phyloP scores from a whole-genome alignment of 2,113 vertebrate genomes.

The Ptychochromis oligacanthus region DNA sequence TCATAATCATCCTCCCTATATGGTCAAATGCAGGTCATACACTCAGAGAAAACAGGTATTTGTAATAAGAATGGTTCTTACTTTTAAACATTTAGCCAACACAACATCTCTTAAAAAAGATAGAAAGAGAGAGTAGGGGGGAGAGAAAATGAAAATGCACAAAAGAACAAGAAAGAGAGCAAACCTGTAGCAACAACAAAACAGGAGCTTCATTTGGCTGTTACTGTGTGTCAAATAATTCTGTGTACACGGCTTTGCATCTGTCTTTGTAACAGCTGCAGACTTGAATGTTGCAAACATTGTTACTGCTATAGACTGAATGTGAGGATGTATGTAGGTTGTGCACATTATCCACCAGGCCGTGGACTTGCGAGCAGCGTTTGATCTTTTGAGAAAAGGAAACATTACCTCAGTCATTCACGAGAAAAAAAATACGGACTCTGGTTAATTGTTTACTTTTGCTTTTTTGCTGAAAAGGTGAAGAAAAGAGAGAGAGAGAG shows the following conservation, averaged over 20 bases:
- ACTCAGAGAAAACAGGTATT: not conserved
- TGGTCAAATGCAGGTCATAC: not conserved
- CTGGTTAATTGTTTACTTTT: constrained; percentile 77
- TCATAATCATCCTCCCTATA: not conserved
- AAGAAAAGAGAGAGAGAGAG: constrained; percentile 53
- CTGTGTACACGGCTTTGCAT: not conserved
- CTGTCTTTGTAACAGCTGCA: not conserved
- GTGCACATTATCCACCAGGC: constrained; percentile 45
- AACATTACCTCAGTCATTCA: constrained; percentile 80
- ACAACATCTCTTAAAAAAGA: too few species aligned
- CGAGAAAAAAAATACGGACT: constrained; percentile 67
- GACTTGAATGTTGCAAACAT: not conserved
- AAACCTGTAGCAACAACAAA: not conserved
- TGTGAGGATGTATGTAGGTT: constrained; percentile 28
- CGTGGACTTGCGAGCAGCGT: constrained; percentile 40
- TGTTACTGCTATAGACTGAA: not conserved
- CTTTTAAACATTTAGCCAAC: not conserved
- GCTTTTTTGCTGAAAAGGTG: constrained; percentile 74
- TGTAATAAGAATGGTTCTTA: not conserved
- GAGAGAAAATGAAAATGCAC: not conserved
- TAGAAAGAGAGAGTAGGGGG: not conserved
- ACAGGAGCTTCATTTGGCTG: not conserved
- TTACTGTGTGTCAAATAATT: not conserved
- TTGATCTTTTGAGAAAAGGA: constrained; percentile 75
- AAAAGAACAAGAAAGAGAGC: not conserved